phyloP scores from a whole-genome alignment of 1,140 invertebrate genomes.

The Plodia interpunctella region DNA sequence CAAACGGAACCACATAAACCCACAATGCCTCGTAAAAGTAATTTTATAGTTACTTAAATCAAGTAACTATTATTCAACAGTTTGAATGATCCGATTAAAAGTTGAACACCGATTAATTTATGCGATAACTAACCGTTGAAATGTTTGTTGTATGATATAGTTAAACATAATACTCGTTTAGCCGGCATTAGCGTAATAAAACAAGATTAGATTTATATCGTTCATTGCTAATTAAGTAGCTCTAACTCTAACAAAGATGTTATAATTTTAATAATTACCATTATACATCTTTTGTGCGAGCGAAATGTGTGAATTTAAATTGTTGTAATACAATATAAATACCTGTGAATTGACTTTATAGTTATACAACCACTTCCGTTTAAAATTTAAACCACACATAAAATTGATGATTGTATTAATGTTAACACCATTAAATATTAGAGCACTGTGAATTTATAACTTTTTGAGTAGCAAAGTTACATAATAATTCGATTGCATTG shows the following conservation, averaged over 20 bases:
- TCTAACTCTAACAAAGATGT: slow-evolving; percentile 30
- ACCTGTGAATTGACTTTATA: background rate
- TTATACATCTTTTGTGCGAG: background rate
- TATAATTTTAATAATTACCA: background rate
- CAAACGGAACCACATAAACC: too few species aligned
- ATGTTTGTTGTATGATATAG: slow-evolving; percentile 15
- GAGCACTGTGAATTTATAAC: too few species aligned
- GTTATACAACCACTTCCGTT: too few species aligned
- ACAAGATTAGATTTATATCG: slow-evolving; percentile 52
- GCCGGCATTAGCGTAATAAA: slow-evolving; percentile 25
- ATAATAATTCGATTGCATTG: too few species aligned
- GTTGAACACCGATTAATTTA: slow-evolving; percentile 9
- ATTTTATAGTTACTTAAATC: background rate
- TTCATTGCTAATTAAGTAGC: slow-evolving; percentile 30
- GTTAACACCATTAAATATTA: too few species aligned
- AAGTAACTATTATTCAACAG: background rate
- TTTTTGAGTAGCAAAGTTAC: too few species aligned
- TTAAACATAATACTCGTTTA: slow-evolving; percentile 21
- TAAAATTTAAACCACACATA: too few species aligned
- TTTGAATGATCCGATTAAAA: slow-evolving; percentile 8
- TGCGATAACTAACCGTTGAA: slow-evolving; percentile 12
- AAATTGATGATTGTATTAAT: too few species aligned
- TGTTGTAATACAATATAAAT: background rate
- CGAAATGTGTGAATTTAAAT: slow-evolving; percentile 1
- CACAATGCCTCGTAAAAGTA: too few species aligned